Evolutionary conservation across 2,113 vertebrate genomes (phyloP), one percentile per base, ranked within the genome.

Genomic region (Psilopogon haemacephalus): DNA sequence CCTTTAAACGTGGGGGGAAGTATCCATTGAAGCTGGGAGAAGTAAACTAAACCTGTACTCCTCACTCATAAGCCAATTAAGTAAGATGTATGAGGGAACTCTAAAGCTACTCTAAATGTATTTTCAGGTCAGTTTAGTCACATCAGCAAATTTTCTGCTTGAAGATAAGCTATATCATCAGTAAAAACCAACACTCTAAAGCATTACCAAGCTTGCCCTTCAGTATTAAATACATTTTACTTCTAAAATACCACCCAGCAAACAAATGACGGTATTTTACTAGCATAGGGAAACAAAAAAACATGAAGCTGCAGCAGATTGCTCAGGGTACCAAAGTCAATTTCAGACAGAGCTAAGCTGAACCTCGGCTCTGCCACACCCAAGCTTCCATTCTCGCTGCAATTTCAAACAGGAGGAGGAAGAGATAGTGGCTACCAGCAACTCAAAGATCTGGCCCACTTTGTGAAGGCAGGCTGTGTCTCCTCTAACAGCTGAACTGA

Each of bases 331-430:
- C 21, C 6, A 3, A 33, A 79, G 44, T 26, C 16, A 37, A 84
- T 52, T 78, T 58, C 56, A 75, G 35, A 58, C 4, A 18, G 33
- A 77, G 9, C 38, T 20, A 38, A 2, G 16, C 37, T 9, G 12
- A 63, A 75, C 21, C 1, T 0, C 56, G 35, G 17, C 56, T 86
- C 75, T 42, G 23, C 35, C 40, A 81, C 20, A 2, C 0, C 0
- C 12, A 52, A 52, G 4, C 54, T 35, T 38, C 62, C 19, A 23
- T 12, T 90, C 71, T 78, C 5, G 5, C 48, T 58, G 18, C 27
- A 13, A 23, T 23, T 76, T 44, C 28, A 52, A 83, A 33, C 12
- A 6, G 37, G 8, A 81, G 35, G 26, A 67, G 8, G 56, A 77
- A 72, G 20, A 89, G 24, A 28, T 19, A n/a, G 30, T 4, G 6